Base-by-base conservation (phyloP, 1,140 invertebrate species). In the Halyomorpha halys region DNA sequence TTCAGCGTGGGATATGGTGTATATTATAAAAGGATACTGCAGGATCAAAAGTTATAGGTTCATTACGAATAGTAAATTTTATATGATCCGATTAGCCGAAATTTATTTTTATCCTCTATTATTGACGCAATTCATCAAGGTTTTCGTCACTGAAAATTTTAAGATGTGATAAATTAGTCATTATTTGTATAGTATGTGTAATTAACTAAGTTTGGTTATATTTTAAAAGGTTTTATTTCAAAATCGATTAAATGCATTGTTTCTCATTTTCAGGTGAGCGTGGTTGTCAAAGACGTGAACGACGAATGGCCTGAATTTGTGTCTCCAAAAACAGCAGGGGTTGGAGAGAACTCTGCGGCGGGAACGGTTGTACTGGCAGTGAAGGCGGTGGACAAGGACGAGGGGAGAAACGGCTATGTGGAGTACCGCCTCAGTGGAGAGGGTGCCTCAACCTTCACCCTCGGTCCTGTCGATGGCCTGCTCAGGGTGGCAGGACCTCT, bases 281-380 rank as follows among this genome's bases (percentile, higher is more conserved):
- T 98, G 66, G 82, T 86, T 61, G 76, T 97, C 47, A 83, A 90
- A 73, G 94, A 97, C 76, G 87, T 97, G 19, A 98, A 98, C 77
- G 95, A 99, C 75, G 86, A 92, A 80, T 82, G 89, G 15, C 95
- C 96, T 0, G 83, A 88, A 72, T 98, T 98, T 76, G 82, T 92
- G 68, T 86, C 88, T 9, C 79, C 86, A 0, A 90, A 88, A 69
- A 82, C 84, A 70, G 90, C 89, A 8, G 76, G 81, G 18, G 83
- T 94, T 14, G 78, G 83, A 64, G 93, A 97, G 77, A 95, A 95
- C 75, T 85, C 89, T 45, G 84, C 90, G n/a, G 72, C 85, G 25
- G 94, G 95, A 73, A 91, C 90, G 6, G 84, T 95, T 15, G 84
- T 97, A 13, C 89, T 93, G 81, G 87, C 86, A 2, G 83, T 98